Percentiles rank a stretch among this genome's conserved stretches.
Evolutionary conservation across 2,888 invertebrate genomes (phyloP).

Genomic region (Muscina levida): DNA sequence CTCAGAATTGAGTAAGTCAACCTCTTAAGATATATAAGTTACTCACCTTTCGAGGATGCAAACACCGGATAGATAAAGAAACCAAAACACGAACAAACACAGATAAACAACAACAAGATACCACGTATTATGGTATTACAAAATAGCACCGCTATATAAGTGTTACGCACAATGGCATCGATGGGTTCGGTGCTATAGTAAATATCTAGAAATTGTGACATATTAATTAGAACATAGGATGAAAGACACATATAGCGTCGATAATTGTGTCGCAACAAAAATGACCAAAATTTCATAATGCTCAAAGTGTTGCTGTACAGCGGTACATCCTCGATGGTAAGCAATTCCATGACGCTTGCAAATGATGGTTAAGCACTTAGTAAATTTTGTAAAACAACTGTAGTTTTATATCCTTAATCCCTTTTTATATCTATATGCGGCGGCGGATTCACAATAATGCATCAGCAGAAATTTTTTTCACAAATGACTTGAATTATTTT

Average conservation of each 20-base stretch:
- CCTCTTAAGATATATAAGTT: too few relatives aligned
- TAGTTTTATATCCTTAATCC: too few relatives aligned
- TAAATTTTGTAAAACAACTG: not conserved
- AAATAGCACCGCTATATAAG: conserved; percentile 73
- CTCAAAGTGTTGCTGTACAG: conserved; percentile 70
- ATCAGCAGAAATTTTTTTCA: too few relatives aligned
- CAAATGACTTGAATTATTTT: too few relatives aligned
- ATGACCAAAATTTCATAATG: conserved; percentile 74
- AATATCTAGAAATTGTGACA: conserved; percentile 72
- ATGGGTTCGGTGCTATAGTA: conserved; percentile 71
- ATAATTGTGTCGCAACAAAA: conserved; percentile 74
- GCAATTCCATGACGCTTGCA: conserved; percentile 18
- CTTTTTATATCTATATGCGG: too few relatives aligned
- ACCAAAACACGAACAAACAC: conserved; percentile 71
- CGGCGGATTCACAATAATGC: too few relatives aligned
- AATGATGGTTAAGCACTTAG: not conserved
- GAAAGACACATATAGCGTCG: conserved; percentile 73
- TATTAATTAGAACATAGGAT: conserved; percentile 69
- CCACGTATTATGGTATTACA: conserved; percentile 71
- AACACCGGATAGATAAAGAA: conserved; percentile 73
- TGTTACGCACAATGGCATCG: conserved; percentile 72
- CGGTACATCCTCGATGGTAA: conserved; percentile 70
- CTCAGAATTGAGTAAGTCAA: too few relatives aligned
- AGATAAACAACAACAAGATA: conserved; percentile 71
- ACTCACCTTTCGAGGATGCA: conserved; percentile 70